Evolutionary conservation across 2,113 vertebrate species (phyloP).

Genomic region (Galemys pyrenaicus): DNA sequence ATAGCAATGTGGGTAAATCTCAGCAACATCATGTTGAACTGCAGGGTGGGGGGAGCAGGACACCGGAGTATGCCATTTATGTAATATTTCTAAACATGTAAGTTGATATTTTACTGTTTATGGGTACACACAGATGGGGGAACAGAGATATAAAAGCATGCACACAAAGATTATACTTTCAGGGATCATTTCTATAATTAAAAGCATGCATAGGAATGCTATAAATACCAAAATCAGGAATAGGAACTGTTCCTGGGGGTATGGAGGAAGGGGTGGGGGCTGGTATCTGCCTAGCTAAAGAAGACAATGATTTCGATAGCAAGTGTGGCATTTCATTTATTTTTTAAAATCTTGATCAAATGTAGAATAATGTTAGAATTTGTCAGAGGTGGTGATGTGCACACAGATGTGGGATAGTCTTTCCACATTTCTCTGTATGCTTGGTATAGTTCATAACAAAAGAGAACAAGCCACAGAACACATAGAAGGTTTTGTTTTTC

Average conservation of each 20-base stretch:
- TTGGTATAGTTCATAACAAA: not conserved
- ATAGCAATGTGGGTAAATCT: not conserved
- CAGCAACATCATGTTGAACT: not conserved
- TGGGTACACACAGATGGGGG: not conserved
- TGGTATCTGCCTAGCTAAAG: not conserved
- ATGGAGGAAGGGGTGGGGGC: no score
- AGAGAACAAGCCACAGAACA: not conserved
- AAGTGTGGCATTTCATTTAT: accelerated
- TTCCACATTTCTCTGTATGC: not conserved
- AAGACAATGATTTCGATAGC: not conserved
- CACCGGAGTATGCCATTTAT: not conserved
- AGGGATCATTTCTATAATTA: not conserved
- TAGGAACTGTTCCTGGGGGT: not conserved
- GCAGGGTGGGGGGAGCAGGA: not conserved
- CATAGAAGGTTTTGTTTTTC: not conserved
- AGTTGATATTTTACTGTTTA: not conserved
- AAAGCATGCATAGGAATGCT: not conserved
- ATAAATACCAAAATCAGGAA: not conserved
- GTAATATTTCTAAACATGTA: not conserved
- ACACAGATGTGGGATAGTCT: not conserved
- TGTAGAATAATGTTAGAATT: not conserved
- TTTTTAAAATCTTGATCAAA: not conserved
- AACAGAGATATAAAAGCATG: not conserved
- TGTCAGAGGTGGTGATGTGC: not conserved
- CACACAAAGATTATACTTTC: not conserved